Evolutionary conservation across 2,888 invertebrate genomes (phyloP), one percentile per base, ranked within the genome.

Genomic region (Drosophila formosana): DNA sequence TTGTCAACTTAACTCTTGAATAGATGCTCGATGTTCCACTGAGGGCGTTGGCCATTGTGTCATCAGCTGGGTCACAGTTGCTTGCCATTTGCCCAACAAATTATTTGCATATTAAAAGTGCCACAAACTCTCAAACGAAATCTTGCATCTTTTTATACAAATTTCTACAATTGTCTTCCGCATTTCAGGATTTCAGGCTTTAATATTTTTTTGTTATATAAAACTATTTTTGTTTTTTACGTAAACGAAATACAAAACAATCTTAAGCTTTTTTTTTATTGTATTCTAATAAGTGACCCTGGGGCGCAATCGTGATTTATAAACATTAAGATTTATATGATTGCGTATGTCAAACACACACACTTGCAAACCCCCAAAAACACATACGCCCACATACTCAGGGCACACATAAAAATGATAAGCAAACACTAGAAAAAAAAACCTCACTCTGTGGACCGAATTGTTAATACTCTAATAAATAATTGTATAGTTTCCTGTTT

Each of bases 31-130:
- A 71, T 64, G 72, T 66, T 69, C 46, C 26, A 37, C 43, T 55
- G 67, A 70, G 75, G 72, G 72, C 72, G 74, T 81, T 78, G 74
- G 60, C 83, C 76, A 78, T 83, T 88, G 87, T 83, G 34, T 56
- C 87, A 72, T 75, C 83, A 70, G 71, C 55, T 87, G 82, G 90
- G 89, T 89, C 88, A 89, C 88, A 89, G 89, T 84, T 88, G 90
- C 78, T 71, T 89, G 89, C 84, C 87, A 74, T 89, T 89, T 89
- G 85, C 79, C 77, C 78, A 82, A 71, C 82, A 88, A 88, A 89
- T 88, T 88, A 88, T 89, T 88, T 86, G 74, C 84, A 84, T 84
- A 89, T 88, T 86, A 85, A 77, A 84, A 82, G 70, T 72, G 67
- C 9, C 67, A 62, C 23, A 45, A 41, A 43, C 47, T 34, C 34